Evolutionary conservation across 2,113 vertebrate genomes (phyloP), one percentile per base, ranked within the genome.

Genomic region (Cebidichthys violaceus): DNA sequence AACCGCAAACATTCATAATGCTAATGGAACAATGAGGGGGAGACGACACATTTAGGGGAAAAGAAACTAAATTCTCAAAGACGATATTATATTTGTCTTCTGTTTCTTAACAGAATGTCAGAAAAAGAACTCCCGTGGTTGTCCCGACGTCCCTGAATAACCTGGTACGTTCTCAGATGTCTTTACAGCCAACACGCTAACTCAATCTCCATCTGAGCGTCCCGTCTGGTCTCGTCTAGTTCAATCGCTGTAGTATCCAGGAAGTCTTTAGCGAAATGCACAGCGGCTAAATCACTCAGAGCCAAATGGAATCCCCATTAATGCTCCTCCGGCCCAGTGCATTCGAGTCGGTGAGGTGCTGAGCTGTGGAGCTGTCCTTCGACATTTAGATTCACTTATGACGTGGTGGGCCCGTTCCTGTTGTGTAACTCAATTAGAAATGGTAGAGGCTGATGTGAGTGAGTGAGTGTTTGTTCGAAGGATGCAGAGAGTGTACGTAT

Each of bases 231-330:
- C 50, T 57, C 9, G 0, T 3, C 69, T n/a, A 15, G 39, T 67
- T 67, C 61, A 33, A 81, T 75, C 66, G 17, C 66, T 47, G 17
- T 14, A 33, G 72, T 33, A 74, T 59, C 43, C 84, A 68, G 86
- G 81, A 90, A 83, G 77, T 78, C 35, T 72, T 90, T n/a, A 81
- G 64, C 0, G 18, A 83, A 74, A 81, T 45, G 69, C 70, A 70
- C 43, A 62, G 65, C 69, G 31, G 62, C 69, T 82, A 62, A 83
- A 83, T 45, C 85, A 79, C 78, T 89, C 76, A 43, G 69, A 69
- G 69, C 15, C 77, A 75, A 88, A 88, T 93, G 86, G 89, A 85
- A 71, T 74, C 85, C 88, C 79, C 89, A 88, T 89, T 41, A 85
- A 37, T 33, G 61, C 67, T 27, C 65, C 50, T 85, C 59, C 50